These are phyloP conservation scores for Philopedon plagiatum DNA, from an alignment of 2,888 invertebrate species.

Conservation along the genomic window DNA sequence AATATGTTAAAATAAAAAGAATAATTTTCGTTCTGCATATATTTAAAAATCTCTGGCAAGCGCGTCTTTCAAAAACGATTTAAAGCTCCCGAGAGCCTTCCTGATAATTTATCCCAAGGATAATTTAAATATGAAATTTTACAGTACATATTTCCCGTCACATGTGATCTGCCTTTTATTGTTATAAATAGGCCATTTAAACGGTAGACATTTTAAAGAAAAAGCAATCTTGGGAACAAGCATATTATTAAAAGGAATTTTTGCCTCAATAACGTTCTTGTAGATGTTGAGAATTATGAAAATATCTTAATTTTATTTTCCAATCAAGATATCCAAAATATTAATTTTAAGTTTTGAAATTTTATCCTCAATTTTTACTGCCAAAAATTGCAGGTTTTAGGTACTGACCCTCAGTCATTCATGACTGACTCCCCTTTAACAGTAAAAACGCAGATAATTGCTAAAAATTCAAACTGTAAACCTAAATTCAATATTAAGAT, in stretches of 20 bases:
- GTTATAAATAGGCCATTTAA: slow-evolving; percentile 63
- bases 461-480: background rate
- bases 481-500: slow-evolving; percentile 40
- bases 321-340: too few relatives aligned
- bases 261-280: too few relatives aligned
- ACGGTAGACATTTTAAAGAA: background rate
- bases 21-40: slow-evolving; percentile 44
- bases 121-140: slow-evolving; percentile 63
- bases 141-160: slow-evolving; percentile 69
- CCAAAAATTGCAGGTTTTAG: too few relatives aligned
- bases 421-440: too few relatives aligned
- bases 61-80: slow-evolving; percentile 47
- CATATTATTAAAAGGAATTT: too few relatives aligned
- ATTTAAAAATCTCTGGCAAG: slow-evolving; percentile 47
- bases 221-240: background rate
- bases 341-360: too few relatives aligned
- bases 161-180: slow-evolving; percentile 66
- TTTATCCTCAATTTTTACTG: too few relatives aligned
- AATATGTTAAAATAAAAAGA: slow-evolving; percentile 14
- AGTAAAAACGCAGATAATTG: too few relatives aligned
- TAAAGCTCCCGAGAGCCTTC: slow-evolving; percentile 42
- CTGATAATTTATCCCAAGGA: slow-evolving; percentile 47
- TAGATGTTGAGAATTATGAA: too few relatives aligned
- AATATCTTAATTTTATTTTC: too few relatives aligned
- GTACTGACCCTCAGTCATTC: too few relatives aligned